Conservation (phyloP, 2,888 invertebrate species). For the Ethmia dodecea region DNA sequence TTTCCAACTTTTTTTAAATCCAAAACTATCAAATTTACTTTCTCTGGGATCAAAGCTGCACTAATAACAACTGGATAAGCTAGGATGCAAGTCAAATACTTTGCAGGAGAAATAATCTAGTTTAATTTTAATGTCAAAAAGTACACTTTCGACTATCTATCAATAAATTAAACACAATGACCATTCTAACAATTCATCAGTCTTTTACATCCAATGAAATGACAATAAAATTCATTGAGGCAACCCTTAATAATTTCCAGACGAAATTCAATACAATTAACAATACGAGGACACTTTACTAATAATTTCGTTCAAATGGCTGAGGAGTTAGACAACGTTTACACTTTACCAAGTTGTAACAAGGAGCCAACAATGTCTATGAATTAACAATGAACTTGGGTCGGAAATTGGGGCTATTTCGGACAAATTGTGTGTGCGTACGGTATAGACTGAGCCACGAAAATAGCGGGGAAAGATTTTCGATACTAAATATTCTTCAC, state of each 20-base stretch:
- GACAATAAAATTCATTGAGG: not conserved
- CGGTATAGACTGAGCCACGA: constrained; percentile 15
- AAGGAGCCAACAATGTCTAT: constrained; percentile 46
- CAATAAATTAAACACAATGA: too few species aligned
- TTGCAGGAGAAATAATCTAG: too few species aligned
- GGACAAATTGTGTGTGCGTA: constrained; percentile 42
- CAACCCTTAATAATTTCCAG: not conserved
- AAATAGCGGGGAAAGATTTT: too few species aligned
- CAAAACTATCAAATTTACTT: too few species aligned
- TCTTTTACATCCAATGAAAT: not conserved
- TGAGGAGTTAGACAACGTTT: constrained; percentile 32
- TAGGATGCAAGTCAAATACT: too few species aligned
- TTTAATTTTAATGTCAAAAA: too few species aligned
- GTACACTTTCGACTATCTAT: too few species aligned
- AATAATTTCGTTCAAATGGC: constrained; percentile 34
- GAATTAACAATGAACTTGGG: constrained; percentile 56
- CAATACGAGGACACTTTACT: constrained; percentile 13
- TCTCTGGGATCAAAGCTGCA: too few species aligned
- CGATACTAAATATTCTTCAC: too few species aligned
- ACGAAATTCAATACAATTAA: constrained; percentile 12
- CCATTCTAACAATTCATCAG: too few species aligned
- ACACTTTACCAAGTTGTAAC: constrained; percentile 39
- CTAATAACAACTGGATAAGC: too few species aligned
- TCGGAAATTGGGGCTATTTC: constrained; percentile 40
- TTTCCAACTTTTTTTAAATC: too few species aligned